Conservation (phyloP, 1,140 invertebrate species). For the Hylyphantes graminicola region DNA sequence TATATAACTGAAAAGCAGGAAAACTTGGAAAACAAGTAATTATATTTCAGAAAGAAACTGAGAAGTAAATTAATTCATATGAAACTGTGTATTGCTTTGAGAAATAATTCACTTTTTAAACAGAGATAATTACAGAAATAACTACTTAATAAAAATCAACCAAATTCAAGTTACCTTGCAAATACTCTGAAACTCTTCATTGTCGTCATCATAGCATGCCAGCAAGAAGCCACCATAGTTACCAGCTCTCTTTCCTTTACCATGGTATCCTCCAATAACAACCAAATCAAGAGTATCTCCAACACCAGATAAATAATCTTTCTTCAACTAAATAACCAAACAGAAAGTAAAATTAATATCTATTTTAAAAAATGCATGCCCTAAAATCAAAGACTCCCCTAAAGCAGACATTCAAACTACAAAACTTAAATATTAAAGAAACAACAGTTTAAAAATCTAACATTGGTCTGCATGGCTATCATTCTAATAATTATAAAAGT, state of each 20-base stretch:
- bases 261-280: slow-evolving; percentile 94
- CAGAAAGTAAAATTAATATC: neutral
- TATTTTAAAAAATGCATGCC: neutral
- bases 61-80: neutral
- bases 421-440: neutral
- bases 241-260: slow-evolving; percentile 94
- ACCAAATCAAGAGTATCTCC: slow-evolving; percentile 79
- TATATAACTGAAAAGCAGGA: neutral
- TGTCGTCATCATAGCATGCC: slow-evolving; percentile 94
- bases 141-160: neutral
- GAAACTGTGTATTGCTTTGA: neutral
- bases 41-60: neutral
- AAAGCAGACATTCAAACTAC: neutral
- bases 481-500: too few relatives aligned
- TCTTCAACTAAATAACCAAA: slow-evolving; percentile 70
- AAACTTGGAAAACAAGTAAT: neutral
- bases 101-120: too few relatives aligned
- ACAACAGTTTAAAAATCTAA: neutral
- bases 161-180: slow-evolving; percentile 77
- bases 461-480: neutral
- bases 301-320: slow-evolving; percentile 74
- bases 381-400: neutral
- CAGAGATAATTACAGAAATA: neutral
- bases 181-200: slow-evolving; percentile 93
- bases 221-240: slow-evolving; percentile 95